phyloP scores from a whole-genome alignment of 2,113 vertebrate genomes.

The Gymnarchus niloticus region DNA sequence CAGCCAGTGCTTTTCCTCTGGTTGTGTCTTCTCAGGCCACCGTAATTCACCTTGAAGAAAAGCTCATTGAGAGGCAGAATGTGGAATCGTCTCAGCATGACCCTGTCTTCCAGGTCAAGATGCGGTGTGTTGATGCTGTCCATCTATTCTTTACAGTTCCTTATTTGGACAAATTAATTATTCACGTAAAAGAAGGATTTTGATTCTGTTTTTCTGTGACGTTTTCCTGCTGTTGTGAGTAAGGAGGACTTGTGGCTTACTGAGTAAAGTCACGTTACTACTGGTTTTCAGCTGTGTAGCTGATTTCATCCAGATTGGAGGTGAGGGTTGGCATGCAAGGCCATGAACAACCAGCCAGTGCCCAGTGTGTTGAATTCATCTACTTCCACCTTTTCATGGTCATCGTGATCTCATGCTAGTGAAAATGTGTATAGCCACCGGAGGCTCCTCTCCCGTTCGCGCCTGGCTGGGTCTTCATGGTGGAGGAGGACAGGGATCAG shows the following conservation, averaged over 20 bases:
- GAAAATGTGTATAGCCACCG: background rate
- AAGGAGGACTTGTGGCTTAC: background rate
- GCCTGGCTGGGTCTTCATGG: background rate
- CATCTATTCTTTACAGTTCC: background rate
- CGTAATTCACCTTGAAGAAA: background rate
- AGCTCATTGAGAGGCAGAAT: background rate
- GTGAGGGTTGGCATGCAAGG: background rate
- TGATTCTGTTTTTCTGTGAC: background rate
- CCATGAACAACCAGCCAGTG: background rate
- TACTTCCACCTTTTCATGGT: background rate
- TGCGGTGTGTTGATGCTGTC: background rate
- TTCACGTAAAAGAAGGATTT: too few species aligned
- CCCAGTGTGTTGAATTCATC: background rate
- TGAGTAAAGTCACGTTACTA: too few species aligned
- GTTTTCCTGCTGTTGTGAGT: background rate
- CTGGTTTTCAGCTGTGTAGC: too few species aligned
- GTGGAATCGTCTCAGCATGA: too few species aligned
- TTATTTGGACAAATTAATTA: background rate
- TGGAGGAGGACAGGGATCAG: background rate
- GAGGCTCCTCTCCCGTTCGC: too few species aligned
- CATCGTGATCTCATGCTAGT: background rate
- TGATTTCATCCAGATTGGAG: background rate
- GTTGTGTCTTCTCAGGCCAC: background rate
- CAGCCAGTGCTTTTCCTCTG: background rate
- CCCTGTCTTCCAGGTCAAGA: background rate